Base-by-base conservation (phyloP, 2,888 invertebrate species). In the Lepidochitona cinerea region DNA sequence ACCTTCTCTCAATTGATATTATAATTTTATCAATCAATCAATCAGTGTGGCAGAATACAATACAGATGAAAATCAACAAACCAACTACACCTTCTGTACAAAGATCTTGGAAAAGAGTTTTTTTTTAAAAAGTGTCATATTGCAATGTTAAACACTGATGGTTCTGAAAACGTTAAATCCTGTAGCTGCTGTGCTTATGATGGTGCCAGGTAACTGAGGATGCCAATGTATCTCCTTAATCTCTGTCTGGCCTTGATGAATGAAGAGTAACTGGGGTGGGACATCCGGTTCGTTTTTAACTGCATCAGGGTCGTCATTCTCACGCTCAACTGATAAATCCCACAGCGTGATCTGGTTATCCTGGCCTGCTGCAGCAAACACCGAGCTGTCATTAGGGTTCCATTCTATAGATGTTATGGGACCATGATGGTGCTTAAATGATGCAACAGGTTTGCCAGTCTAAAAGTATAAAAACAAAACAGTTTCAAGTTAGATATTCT, bases 201-300 rank as follows among this genome's bases (percentile, higher is more conserved):
- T 93, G 0, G 96, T 94, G 12, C 99, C 98, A 0, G 98, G 95
- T 79, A 98, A 93, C 92, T 99, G 98, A 35, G 95, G 94, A 92
- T 99, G 99, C 99, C 99, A 99, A 89, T 99, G 99, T 37, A 99
- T 92, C 92, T 99, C 99, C 90, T 99, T 99, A 72, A 99, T 95
- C 90, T 99, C 98, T 74, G 94, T 95, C 91, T 99, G 99, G 54
- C 99, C 99, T 92, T 98, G 97, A 90, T 99, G 99, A 81, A 99
- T 97, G 90, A 99, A 99, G 77, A 99, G 92, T 67, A 99, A 92
- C 90, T 99, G 99, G 0, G 98, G 97, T 35, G 99, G 99, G 91
- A 88, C 87, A 68, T 87, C 87, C 1, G 84, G 83, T 68, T 86
- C 87, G 4, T 82, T 79, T 14, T 77, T 80, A 3, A 74, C 76